These are phyloP conservation scores for Linnaemya tessellans DNA, from an alignment of 2,888 invertebrate genomes.

Conservation along the genomic window DNA sequence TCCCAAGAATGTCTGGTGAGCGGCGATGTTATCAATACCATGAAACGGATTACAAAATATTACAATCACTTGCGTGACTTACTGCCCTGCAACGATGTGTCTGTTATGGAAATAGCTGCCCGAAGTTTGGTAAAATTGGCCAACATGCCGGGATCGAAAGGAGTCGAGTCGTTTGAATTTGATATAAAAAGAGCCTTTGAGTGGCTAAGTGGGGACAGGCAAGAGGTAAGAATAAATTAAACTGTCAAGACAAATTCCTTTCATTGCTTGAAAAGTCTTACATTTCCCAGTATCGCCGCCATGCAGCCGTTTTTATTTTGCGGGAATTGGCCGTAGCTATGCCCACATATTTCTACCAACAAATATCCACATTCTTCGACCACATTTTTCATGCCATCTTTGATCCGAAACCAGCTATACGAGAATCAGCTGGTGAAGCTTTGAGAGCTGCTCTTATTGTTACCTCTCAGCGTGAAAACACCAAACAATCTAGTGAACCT, in stretches of 20 bases:
- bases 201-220: slow-evolving; percentile 95
- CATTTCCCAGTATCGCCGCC: slow-evolving; percentile 87
- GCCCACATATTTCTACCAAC: slow-evolving; percentile 98
- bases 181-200: slow-evolving; percentile 98
- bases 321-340: slow-evolving; percentile 97
- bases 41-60: slow-evolving; percentile 94
- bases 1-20: slow-evolving; percentile 93
- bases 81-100: slow-evolving; percentile 94
- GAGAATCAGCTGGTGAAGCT: slow-evolving; percentile 97
- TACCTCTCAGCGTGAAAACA: slow-evolving; percentile 97
- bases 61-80: slow-evolving; percentile 96
- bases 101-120: slow-evolving; percentile 97
- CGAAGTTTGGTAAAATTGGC: slow-evolving; percentile 97
- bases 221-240: slow-evolving; percentile 85
- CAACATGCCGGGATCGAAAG: slow-evolving; percentile 94
- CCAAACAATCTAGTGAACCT: slow-evolving; percentile 94
- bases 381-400: slow-evolving; percentile 95
- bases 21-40: slow-evolving; percentile 95
- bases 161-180: slow-evolving; percentile 98
- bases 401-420: slow-evolving; percentile 94
- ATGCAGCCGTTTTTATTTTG: slow-evolving; percentile 95
- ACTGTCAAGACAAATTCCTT: too few relatives aligned
- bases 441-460: slow-evolving; percentile 97
- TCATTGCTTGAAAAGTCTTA: neutral
- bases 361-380: slow-evolving; percentile 96